phyloP scores from a whole-genome alignment of 2,113 vertebrate genomes.

The Zosterops lateralis region DNA sequence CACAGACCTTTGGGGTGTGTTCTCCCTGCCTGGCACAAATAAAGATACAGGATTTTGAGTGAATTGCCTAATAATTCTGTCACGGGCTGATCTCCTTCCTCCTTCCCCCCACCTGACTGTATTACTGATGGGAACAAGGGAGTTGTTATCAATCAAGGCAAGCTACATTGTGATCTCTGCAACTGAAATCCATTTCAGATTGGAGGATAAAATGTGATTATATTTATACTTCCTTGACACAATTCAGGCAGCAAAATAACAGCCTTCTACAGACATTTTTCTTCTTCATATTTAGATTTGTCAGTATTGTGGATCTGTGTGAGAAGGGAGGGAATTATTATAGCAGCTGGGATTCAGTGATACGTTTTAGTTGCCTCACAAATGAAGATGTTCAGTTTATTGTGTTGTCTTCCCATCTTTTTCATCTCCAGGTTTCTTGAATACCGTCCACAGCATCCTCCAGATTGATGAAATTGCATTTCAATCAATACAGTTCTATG shows the following conservation, averaged over 20 bases:
- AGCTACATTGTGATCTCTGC: conserved; percentile 71
- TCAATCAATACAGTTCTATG: conserved; percentile 54
- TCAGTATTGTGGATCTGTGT: conserved; percentile 56
- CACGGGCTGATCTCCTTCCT: conserved; percentile 28
- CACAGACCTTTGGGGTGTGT: background rate
- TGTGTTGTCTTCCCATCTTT: conserved; percentile 20
- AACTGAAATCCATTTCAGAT: conserved; percentile 76
- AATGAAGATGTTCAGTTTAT: conserved; percentile 53
- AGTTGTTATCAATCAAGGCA: conserved; percentile 76
- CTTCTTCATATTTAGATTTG: conserved; percentile 79
- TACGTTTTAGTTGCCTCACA: conserved; percentile 41
- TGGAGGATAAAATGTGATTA: conserved; percentile 77
- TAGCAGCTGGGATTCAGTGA: conserved; percentile 53
- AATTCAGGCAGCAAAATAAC: conserved; percentile 77
- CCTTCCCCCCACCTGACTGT: conserved; percentile 29
- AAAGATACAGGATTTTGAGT: conserved; percentile 17
- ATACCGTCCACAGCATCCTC: background rate
- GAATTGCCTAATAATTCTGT: conserved; percentile 64
- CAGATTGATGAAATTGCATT: conserved; percentile 1
- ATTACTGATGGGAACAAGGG: conserved; percentile 71
- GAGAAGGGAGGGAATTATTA: conserved; percentile 46
- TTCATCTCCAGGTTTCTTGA: conserved; percentile 9
- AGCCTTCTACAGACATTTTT: conserved; percentile 73
- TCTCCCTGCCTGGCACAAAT: conserved; percentile 15
- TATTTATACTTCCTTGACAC: conserved; percentile 80